Conservation (phyloP, 2,888 invertebrate species). For the Caradrina clavipalpis region DNA sequence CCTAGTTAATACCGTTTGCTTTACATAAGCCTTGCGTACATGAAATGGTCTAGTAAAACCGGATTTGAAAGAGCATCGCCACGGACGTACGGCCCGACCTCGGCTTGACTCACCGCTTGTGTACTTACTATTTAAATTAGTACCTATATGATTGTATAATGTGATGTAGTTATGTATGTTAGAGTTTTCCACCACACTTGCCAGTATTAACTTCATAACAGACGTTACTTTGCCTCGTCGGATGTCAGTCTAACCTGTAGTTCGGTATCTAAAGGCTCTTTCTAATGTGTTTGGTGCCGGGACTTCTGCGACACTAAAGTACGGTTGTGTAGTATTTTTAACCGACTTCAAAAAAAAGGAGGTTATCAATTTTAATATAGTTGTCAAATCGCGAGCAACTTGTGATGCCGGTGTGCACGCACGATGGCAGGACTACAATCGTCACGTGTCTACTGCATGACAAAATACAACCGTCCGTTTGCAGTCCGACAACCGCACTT, state of each 20-base stretch:
- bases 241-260: not conserved
- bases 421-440: too few relatives aligned
- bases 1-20: constrained; percentile 60
- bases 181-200: constrained; percentile 16
- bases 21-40: constrained; percentile 67
- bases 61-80: constrained; percentile 80
- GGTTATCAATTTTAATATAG: too few relatives aligned
- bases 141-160: constrained; percentile 22
- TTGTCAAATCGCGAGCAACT: too few relatives aligned
- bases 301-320: too few relatives aligned
- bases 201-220: constrained; percentile 2
- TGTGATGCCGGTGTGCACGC: too few relatives aligned
- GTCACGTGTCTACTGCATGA: too few relatives aligned
- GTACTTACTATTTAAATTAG: constrained; percentile 53
- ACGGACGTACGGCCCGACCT: constrained; percentile 71
- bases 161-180: constrained; percentile 3
- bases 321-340: too few relatives aligned
- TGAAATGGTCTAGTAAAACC: constrained; percentile 73
- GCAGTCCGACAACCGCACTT: too few relatives aligned
- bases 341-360: too few relatives aligned
- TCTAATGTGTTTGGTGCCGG: too few relatives aligned
- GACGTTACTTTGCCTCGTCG: not conserved
- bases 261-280: not conserved
- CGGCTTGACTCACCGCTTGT: constrained; percentile 75
- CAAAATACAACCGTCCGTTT: too few relatives aligned